Evolutionary conservation across 2,797 vertebrate genomes (phyloP).

Genomic region (Menidia menidia): DNA sequence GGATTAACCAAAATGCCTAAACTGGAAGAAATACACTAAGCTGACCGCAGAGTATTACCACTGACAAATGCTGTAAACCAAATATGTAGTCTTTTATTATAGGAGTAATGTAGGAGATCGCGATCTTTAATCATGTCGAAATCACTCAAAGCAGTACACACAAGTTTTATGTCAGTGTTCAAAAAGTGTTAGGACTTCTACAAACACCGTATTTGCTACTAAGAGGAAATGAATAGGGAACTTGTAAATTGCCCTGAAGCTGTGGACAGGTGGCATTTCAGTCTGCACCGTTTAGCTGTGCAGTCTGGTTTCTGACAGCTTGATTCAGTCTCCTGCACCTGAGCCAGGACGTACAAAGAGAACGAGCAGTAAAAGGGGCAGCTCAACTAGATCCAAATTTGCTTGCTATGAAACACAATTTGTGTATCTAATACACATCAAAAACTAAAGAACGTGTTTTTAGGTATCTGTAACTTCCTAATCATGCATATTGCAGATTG

Average conservation of each 20-base stretch:
- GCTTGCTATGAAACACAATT: slow-evolving; percentile 66
- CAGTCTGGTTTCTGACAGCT: slow-evolving; percentile 80
- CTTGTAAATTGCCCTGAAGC: slow-evolving; percentile 74
- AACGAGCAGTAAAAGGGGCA: slow-evolving; percentile 58
- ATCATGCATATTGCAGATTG: slow-evolving; percentile 17
- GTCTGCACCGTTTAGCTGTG: slow-evolving; percentile 75
- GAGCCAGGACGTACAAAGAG: slow-evolving; percentile 64
- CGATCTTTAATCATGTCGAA: slow-evolving; percentile 33
- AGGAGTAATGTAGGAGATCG: slow-evolving; percentile 39
- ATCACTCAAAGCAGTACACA: neutral
- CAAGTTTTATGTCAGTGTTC: slow-evolving; percentile 16
- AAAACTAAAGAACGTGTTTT: slow-evolving; percentile 45
- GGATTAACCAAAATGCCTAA: slow-evolving; percentile 75
- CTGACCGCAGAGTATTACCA: slow-evolving; percentile 59
- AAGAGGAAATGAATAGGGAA: slow-evolving; percentile 70
- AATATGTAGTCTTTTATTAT: slow-evolving; percentile 65
- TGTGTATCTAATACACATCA: slow-evolving; percentile 51
- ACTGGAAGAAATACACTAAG: slow-evolving; percentile 57
- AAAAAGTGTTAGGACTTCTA: slow-evolving; percentile 41
- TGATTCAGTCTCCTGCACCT: slow-evolving; percentile 76
- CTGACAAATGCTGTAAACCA: slow-evolving; percentile 62
- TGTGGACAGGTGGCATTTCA: slow-evolving; percentile 80
- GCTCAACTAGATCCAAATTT: slow-evolving; percentile 66
- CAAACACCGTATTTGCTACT: slow-evolving; percentile 58
- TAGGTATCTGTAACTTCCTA: slow-evolving; percentile 27